Conservation (phyloP, 2,113 vertebrate genomes). For the Ciconia stormi region DNA sequence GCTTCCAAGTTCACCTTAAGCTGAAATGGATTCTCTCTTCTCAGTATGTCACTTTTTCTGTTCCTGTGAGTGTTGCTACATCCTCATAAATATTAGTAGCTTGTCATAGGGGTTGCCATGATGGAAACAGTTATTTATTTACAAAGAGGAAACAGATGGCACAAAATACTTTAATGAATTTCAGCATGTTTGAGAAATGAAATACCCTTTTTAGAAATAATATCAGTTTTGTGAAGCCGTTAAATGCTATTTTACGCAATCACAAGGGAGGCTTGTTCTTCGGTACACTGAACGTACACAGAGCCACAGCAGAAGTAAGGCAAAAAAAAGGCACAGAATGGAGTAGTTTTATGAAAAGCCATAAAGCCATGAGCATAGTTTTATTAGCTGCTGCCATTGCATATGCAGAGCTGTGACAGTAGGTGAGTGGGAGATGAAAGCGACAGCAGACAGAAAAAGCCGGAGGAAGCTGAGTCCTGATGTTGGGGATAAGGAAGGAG, state of each 20-base stretch:
- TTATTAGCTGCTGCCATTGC: background rate
- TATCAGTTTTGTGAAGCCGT: background rate
- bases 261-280: background rate
- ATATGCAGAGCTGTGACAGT: background rate
- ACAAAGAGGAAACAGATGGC: slow-evolving; percentile 4
- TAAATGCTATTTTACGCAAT: background rate
- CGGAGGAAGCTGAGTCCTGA: background rate
- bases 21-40: background rate
- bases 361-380: background rate
- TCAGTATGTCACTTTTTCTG: background rate
- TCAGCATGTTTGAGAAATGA: background rate
- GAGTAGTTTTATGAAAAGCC: background rate
- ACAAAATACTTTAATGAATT: background rate
- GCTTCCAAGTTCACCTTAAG: background rate
- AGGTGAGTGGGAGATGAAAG: background rate
- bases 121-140: background rate
- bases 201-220: background rate
- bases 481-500: background rate
- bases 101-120: background rate
- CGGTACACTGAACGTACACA: background rate
- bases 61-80: background rate
- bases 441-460: background rate
- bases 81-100: background rate
- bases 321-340: background rate
- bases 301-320: background rate